Conservation (phyloP, 2,113 vertebrate genomes). For the Orientallactaga bullata region DNA sequence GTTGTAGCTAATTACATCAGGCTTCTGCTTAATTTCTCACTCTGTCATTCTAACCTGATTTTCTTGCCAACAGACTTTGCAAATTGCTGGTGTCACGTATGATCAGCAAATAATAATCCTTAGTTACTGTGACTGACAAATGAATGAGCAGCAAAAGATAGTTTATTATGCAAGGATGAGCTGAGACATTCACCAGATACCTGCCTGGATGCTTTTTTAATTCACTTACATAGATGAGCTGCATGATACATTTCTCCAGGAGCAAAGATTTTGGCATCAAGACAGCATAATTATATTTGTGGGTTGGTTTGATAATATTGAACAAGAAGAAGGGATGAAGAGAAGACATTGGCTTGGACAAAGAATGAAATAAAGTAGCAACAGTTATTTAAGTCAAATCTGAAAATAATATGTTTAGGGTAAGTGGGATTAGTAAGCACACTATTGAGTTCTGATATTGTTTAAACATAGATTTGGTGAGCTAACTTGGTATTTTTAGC, state of each 20-base stretch:
- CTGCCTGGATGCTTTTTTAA: conserved; percentile 90
- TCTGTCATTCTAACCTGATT: conserved; percentile 94
- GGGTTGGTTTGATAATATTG: conserved; percentile 87
- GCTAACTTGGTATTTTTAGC: conserved; percentile 57
- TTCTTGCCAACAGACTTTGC: conserved; percentile 91
- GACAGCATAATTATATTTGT: conserved; percentile 87
- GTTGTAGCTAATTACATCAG: conserved; percentile 95
- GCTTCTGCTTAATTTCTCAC: conserved; percentile 93
- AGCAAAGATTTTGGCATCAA: conserved; percentile 87
- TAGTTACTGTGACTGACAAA: conserved; percentile 90
- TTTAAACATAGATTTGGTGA: conserved; percentile 58
- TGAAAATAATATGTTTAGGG: conserved; percentile 80
- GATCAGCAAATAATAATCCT: conserved; percentile 90
- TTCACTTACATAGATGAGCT: conserved; percentile 90
- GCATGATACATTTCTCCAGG: conserved; percentile 88
- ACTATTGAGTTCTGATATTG: conserved; percentile 72
- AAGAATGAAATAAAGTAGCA: conserved; percentile 78
- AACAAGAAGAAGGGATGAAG: conserved; percentile 81
- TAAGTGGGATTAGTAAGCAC: conserved; percentile 73
- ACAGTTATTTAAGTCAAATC: conserved; percentile 80
- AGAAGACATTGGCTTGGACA: conserved; percentile 69
- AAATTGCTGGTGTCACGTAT: conserved; percentile 92
- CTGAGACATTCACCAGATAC: conserved; percentile 94
- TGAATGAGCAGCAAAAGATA: conserved; percentile 88
- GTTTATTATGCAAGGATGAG: conserved; percentile 89